Percentiles rank a stretch among this genome's conserved stretches.
Conservation (phyloP, 2,888 invertebrate genomes). For the Xylota sylvarum region DNA sequence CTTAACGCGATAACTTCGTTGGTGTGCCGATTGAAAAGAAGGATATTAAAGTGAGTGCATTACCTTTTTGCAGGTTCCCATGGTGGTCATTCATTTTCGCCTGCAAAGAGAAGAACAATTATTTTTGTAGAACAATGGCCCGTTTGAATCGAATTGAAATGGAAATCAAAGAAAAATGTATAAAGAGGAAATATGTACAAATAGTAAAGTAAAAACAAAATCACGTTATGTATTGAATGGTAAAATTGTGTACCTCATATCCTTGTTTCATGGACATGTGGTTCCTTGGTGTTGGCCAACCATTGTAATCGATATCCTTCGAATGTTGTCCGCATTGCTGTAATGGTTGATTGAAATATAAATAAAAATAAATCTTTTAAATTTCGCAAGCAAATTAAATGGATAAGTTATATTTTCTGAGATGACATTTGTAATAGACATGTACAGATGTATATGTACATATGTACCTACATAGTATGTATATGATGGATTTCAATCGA, state of each 20-base stretch:
- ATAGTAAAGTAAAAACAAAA: not conserved
- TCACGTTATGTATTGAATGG: not conserved
- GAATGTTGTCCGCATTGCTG: constrained; percentile 83
- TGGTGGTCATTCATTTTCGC: constrained; percentile 85
- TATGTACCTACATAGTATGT: too few relatives aligned
- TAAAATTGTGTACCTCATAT: constrained; percentile 82
- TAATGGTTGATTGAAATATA: constrained; percentile 40
- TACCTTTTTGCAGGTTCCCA: constrained; percentile 85
- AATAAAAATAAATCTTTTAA: constrained; percentile 47
- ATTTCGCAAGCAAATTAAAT: not conserved
- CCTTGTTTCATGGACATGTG: constrained; percentile 85
- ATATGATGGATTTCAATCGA: too few relatives aligned
- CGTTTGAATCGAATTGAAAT: not conserved
- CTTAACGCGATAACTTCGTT: constrained; percentile 1
- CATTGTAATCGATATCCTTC: constrained; percentile 85
- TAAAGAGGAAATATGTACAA: not conserved
- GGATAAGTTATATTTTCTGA: not conserved
- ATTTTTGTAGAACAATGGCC: not conserved
- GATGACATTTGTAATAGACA: too few relatives aligned
- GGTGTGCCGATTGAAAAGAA: constrained; percentile 24
- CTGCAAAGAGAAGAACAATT: constrained; percentile 79
- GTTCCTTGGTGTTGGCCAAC: constrained; percentile 84
- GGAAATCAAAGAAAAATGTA: not conserved
- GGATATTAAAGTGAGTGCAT: constrained; percentile 68
- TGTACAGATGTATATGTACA: too few relatives aligned